phyloP scores from a whole-genome alignment of 2,113 vertebrate species.

The Poicephalus meyeri region DNA sequence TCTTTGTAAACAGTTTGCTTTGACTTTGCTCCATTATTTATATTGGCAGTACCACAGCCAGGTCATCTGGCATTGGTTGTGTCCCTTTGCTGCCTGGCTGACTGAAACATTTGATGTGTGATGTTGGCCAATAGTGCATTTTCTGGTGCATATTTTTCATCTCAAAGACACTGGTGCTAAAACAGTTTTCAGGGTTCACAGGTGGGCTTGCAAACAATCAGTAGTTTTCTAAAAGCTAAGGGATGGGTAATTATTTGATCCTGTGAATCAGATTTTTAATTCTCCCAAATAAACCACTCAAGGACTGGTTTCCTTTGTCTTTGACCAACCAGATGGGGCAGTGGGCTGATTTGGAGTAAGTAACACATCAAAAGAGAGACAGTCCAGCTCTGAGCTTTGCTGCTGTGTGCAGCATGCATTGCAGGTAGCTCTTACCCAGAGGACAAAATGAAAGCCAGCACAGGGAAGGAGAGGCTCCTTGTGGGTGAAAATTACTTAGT shows the following conservation, averaged over 20 bases:
- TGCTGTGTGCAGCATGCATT: not conserved
- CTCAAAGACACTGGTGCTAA: not conserved
- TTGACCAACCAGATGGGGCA: not conserved
- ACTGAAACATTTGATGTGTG: not conserved
- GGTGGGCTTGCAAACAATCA: not conserved
- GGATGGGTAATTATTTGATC: not conserved
- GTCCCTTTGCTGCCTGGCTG: not conserved
- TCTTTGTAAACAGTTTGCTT: conserved; percentile 18
- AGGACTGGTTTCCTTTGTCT: not conserved
- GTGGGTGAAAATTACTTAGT: not conserved
- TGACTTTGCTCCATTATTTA: not conserved
- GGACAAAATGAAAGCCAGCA: not conserved
- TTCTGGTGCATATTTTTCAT: not conserved
- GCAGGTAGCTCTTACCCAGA: not conserved
- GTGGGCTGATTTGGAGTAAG: not conserved
- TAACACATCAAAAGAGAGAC: not conserved
- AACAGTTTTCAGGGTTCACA: not conserved
- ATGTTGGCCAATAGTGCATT: not conserved
- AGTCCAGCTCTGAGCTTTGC: not conserved
- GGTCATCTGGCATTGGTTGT: not conserved
- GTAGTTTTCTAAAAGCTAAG: not conserved
- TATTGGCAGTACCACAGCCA: not conserved
- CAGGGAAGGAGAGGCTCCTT: not conserved
- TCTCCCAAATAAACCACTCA: not conserved
- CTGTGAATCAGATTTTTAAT: not conserved